A percentile compares a stretch with the other conserved stretches of the same genome.
phyloP scores from a whole-genome alignment of 2,888 invertebrate genomes.

The Hylaea fasciaria region DNA sequence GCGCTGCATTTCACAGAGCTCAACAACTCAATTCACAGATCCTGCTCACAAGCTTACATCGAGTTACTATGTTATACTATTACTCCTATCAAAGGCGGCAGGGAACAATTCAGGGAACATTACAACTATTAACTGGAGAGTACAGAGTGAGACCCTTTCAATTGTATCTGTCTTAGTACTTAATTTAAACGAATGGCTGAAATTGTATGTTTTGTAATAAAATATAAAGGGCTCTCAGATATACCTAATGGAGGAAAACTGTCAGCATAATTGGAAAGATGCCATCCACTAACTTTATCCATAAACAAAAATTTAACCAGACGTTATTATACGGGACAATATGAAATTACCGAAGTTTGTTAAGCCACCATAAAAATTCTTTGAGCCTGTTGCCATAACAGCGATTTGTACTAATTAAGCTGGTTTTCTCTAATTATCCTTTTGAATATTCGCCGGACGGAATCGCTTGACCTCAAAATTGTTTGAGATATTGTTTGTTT shows the following conservation, averaged over 20 bases:
- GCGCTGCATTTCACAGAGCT: neutral
- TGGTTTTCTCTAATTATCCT: constrained; percentile 67
- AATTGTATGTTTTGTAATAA: constrained; percentile 4
- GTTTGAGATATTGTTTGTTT: constrained; percentile 74
- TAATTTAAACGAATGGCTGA: neutral
- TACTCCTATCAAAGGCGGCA: no score
- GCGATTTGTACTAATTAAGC: constrained; percentile 60
- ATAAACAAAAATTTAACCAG: constrained; percentile 31
- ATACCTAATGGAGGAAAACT: constrained; percentile 20
- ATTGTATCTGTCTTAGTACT: neutral
- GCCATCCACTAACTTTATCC: constrained; percentile 23
- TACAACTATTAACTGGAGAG: no score
- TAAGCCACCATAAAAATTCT: constrained; percentile 35
- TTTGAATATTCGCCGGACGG: constrained; percentile 61
- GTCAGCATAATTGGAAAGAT: constrained; percentile 26
- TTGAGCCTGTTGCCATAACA: constrained; percentile 44
- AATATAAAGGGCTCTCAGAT: constrained; percentile 17
- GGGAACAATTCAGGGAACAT: no score
- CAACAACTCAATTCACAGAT: constrained; percentile 5
- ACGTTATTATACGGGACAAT: constrained; percentile 29
- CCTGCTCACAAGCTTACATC: neutral
- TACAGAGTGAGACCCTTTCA: no score
- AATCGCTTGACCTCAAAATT: constrained; percentile 76
- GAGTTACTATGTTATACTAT: neutral
- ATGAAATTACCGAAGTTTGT: constrained; percentile 32